Evolutionary conservation across 2,797 vertebrate species (phyloP).

Genomic region (Pitangus sulphuratus): DNA sequence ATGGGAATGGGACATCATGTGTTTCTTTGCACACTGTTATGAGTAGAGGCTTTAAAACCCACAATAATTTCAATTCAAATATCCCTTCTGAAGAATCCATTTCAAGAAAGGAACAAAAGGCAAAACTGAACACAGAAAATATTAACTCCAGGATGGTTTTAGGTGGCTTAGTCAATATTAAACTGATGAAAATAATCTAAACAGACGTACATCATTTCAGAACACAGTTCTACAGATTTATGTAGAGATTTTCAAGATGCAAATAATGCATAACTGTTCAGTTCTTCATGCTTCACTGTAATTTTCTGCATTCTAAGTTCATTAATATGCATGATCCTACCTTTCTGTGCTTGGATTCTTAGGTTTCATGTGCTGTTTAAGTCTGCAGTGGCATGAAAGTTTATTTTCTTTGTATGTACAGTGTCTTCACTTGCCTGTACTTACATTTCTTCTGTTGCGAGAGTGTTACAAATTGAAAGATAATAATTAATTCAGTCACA

Average conservation of each 20-base stretch:
- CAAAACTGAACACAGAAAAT: background rate
- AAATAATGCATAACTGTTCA: background rate
- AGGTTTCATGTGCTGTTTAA: background rate
- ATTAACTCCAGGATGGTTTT: background rate
- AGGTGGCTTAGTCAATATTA: background rate
- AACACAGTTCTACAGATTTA: background rate
- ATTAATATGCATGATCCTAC: background rate
- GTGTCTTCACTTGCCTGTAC: background rate
- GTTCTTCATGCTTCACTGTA: background rate
- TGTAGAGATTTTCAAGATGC: background rate
- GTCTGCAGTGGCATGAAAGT: background rate
- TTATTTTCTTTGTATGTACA: background rate
- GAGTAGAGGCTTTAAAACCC: background rate
- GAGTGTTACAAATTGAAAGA: background rate
- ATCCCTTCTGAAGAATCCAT: background rate
- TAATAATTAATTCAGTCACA: background rate
- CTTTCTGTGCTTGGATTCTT: background rate
- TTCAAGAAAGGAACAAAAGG: background rate
- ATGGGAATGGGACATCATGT: background rate
- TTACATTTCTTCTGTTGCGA: background rate
- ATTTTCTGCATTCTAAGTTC: background rate
- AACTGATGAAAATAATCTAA: background rate
- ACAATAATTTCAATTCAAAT: background rate
- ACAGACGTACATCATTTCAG: background rate
- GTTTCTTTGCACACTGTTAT: background rate